Evolutionary conservation across 2,888 invertebrate genomes (phyloP).

Genomic region (Rhaphigaster nebulosa): DNA sequence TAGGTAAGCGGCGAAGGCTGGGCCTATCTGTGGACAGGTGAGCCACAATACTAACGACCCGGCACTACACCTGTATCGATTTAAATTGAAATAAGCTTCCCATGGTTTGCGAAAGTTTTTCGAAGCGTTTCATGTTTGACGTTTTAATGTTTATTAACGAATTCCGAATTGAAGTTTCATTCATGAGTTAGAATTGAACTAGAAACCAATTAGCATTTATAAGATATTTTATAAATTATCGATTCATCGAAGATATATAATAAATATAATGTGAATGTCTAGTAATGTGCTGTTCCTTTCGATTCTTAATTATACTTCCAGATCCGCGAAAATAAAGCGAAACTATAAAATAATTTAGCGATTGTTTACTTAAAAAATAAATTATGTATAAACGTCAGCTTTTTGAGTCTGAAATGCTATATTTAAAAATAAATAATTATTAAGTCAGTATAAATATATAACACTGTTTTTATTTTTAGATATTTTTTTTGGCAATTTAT

Average conservation of each 20-base stretch:
- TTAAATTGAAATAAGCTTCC: slow-evolving; percentile 6
- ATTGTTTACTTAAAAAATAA: too few relatives aligned
- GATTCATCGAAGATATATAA: background rate
- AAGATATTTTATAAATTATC: background rate
- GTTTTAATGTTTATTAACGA: background rate
- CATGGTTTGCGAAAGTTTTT: slow-evolving; percentile 10
- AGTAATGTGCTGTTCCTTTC: too few relatives aligned
- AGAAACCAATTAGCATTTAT: background rate
- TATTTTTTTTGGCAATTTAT: too few relatives aligned
- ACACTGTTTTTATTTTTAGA: too few relatives aligned
- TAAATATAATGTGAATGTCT: background rate
- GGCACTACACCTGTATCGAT: slow-evolving; percentile 12
- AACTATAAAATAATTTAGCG: too few relatives aligned
- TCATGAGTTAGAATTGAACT: background rate
- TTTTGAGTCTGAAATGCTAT: too few relatives aligned
- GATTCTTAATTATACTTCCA: background rate
- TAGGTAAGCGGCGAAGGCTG: background rate
- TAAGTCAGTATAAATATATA: too few relatives aligned
- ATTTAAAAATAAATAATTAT: too few relatives aligned
- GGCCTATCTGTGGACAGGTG: background rate
- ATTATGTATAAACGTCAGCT: too few relatives aligned
- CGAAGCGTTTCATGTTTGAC: background rate
- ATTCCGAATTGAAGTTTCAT: background rate
- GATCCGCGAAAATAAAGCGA: background rate
- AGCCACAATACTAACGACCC: background rate